phyloP scores from a whole-genome alignment of 1,140 invertebrate species.

The Apis laboriosa region DNA sequence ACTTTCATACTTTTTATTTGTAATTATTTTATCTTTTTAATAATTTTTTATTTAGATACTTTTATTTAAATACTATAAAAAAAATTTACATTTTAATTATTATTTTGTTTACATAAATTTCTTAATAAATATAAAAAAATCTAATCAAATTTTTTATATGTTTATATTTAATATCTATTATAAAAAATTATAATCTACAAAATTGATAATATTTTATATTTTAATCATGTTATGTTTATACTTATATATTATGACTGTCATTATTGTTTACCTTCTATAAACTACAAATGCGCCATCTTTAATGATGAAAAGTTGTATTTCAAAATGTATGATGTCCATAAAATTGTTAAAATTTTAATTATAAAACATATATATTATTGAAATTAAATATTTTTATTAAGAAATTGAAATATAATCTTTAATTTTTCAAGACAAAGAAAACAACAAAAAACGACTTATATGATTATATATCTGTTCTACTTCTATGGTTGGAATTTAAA shows the following conservation, averaged over 20 bases:
- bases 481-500: slow-evolving; percentile 21
- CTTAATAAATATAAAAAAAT: too few relatives aligned
- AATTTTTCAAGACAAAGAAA: not conserved
- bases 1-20: too few relatives aligned
- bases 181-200: too few relatives aligned
- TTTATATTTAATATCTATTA: too few relatives aligned
- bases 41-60: too few relatives aligned
- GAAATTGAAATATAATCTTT: not conserved
- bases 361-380: not conserved
- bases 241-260: not conserved
- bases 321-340: not conserved
- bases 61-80: too few relatives aligned
- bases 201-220: not conserved
- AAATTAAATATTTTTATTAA: not conserved
- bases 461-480: not conserved
- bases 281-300: not conserved
- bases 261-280: not conserved
- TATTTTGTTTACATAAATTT: too few relatives aligned
- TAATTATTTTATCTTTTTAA: too few relatives aligned
- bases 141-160: too few relatives aligned
- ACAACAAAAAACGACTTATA: not conserved
- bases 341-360: not conserved
- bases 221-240: not conserved
- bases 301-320: not conserved
- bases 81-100: too few relatives aligned